These are phyloP conservation scores for Plestiodon gilberti DNA, from an alignment of 2,113 vertebrate genomes.

Conservation along the genomic window DNA sequence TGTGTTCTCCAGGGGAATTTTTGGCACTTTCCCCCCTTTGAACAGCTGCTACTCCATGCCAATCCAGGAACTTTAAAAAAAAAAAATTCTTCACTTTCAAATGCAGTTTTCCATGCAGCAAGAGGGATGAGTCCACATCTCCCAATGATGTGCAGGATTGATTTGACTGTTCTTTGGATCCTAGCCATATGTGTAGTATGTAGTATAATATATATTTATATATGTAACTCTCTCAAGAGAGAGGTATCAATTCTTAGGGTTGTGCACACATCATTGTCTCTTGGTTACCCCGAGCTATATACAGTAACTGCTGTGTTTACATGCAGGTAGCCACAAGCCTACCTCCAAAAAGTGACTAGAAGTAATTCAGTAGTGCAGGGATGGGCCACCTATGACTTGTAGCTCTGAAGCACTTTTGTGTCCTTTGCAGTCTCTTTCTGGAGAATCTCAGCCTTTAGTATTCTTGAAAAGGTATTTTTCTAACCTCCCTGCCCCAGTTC, in stretches of 20 bases:
- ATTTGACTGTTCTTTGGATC: neutral
- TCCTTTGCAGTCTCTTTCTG: neutral
- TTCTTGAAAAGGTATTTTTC: neutral
- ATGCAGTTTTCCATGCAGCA: neutral
- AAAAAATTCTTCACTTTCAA: neutral
- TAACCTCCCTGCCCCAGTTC: neutral
- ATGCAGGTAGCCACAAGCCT: neutral
- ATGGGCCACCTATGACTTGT: neutral
- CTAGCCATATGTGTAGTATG: neutral
- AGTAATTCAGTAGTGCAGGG: neutral
- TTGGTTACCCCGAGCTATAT: neutral
- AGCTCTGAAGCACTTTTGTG: neutral
- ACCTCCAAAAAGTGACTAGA: conserved; percentile 1
- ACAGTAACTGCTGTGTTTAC: conserved; percentile 23
- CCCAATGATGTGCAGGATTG: neutral
- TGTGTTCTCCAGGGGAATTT: neutral
- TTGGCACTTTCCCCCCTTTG: neutral
- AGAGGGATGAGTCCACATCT: neutral
- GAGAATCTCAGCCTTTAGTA: neutral
- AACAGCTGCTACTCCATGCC: neutral
- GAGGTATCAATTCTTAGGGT: neutral
- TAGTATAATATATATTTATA: neutral
- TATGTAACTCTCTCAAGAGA: neutral
- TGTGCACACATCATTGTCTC: neutral
- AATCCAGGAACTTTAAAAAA: neutral